Evolutionary conservation across 2,797 vertebrate genomes (phyloP).

Genomic region (Tarsius wallacei): DNA sequence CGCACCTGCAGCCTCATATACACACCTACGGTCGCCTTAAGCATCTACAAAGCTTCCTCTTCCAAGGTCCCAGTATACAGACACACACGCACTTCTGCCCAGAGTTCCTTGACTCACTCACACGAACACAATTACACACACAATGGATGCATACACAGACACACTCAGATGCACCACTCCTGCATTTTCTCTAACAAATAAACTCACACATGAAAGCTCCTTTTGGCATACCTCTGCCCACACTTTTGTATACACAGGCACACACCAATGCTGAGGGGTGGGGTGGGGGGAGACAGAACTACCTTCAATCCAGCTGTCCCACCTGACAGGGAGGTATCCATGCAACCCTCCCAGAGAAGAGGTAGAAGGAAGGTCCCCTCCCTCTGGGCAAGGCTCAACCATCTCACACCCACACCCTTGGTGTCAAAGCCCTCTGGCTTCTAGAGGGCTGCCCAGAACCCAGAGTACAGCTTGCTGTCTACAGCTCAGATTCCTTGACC

Average conservation of each 20-base stretch:
- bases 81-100: neutral
- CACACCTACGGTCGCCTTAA: neutral
- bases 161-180: neutral
- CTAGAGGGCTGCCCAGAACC: neutral
- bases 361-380: neutral
- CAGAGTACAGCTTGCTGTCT: neutral
- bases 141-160: neutral
- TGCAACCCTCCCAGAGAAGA: neutral
- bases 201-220: neutral
- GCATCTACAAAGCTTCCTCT: slow-evolving; percentile 6
- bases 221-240: neutral
- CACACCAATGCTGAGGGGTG: neutral
- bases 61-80: neutral
- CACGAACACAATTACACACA: neutral
- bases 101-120: neutral
- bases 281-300: neutral
- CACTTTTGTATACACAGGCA: neutral
- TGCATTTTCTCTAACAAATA: neutral
- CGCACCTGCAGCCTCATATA: neutral
- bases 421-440: neutral
- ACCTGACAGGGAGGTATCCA: neutral
- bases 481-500: neutral
- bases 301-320: neutral
- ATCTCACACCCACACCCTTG: no score
- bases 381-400: neutral